These are phyloP conservation scores for Whitmania pigra DNA, from an alignment of 1,140 invertebrate genomes.

Conservation along the genomic window DNA sequence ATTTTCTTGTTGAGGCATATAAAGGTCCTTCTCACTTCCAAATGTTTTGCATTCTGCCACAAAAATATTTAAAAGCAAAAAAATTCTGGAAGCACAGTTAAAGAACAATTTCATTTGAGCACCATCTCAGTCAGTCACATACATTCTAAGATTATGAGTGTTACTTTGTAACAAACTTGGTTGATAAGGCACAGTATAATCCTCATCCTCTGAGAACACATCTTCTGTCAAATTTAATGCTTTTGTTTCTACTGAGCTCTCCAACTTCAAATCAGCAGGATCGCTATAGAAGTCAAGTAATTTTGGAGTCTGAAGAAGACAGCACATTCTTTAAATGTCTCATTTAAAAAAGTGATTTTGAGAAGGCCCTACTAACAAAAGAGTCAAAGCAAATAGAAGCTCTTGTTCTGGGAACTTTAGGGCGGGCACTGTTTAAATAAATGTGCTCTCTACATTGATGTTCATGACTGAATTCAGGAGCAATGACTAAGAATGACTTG, in stretches of 20 bases:
- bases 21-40: too few species aligned
- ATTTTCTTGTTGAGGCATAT: too few species aligned
- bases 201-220: not conserved
- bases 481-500: not conserved
- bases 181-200: conserved; percentile 12
- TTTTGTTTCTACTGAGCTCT: not conserved
- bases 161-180: too few species aligned
- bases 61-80: too few species aligned
- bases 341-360: not conserved
- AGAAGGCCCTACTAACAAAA: not conserved
- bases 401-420: conserved; percentile 9
- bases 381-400: conserved; percentile 10
- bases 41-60: too few species aligned
- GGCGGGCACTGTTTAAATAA: not conserved
- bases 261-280: not conserved
- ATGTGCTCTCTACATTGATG: not conserved
- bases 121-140: too few species aligned
- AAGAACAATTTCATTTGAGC: too few species aligned
- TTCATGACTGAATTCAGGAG: not conserved
- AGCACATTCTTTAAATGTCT: not conserved
- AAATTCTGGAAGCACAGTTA: too few species aligned
- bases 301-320: not conserved
- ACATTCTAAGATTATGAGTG: too few species aligned
- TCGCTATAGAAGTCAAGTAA: conserved; percentile 10
- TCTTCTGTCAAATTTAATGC: not conserved